Evolutionary conservation across 2,797 vertebrate species (phyloP).

Genomic region (Falco columbarius): DNA sequence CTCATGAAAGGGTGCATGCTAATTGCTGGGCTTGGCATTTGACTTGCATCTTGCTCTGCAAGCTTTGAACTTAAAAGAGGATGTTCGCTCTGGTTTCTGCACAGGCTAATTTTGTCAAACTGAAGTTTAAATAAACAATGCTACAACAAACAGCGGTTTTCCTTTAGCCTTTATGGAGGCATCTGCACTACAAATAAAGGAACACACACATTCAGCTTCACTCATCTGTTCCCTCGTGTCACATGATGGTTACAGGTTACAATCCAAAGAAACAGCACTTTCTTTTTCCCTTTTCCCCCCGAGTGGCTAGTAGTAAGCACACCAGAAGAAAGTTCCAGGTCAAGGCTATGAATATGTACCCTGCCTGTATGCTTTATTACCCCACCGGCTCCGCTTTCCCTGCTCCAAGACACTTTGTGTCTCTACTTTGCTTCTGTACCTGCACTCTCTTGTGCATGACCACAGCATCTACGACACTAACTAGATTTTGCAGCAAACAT

Average conservation of each 20-base stretch:
- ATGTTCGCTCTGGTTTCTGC: not conserved
- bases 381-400: not conserved
- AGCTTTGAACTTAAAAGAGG: not conserved
- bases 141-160: not conserved
- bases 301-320: not conserved
- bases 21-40: conserved; percentile 1
- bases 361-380: not conserved
- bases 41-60: not conserved
- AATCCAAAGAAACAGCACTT: not conserved
- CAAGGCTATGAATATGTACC: not conserved
- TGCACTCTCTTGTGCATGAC: not conserved
- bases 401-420: not conserved
- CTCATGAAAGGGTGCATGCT: not conserved
- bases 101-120: conserved; percentile 23
- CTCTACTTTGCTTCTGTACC: not conserved
- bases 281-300: not conserved
- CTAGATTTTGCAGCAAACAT: not conserved
- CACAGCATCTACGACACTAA: not conserved
- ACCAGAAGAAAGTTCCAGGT: not conserved
- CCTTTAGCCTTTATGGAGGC: not conserved
- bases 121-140: conserved; percentile 24
- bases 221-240: not conserved
- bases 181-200: conserved; percentile 24
- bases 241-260: not conserved
- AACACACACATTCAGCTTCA: conserved; percentile 4